Evolutionary conservation across 2,113 vertebrate genomes (phyloP), one percentile per base, ranked within the genome.

Genomic region (Sarotherodon lohbergeri): DNA sequence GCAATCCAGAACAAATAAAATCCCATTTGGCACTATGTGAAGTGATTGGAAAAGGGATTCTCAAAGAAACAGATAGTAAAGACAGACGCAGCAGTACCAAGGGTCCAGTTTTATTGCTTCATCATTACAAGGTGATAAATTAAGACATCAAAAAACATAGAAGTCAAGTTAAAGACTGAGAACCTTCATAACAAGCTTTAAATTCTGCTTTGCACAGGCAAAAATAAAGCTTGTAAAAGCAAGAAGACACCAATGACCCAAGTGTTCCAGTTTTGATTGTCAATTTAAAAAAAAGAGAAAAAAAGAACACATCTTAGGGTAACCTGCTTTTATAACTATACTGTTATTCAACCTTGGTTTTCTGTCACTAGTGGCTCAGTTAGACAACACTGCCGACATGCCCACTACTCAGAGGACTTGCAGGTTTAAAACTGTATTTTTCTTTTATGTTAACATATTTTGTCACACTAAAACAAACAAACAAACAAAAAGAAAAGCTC

Each of bases 81-180:
- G 39, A 17, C 43, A 80, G 61, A 84, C 39, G 52, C 13, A 22
- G 12, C 90, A 81, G 84, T 43, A 41, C 86, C 43, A 80, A 2
- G 34, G 76, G 83, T 93, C 89, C 80, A 95, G 85, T 93, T 95
- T 96, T 90, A 93, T 95, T 95, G 22, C n/a, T 80, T 79, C 61
- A 86, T 82, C 52, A 78, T 32, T 9, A 22, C 3, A 22, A 89
- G 41, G 80, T 14, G 59, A 92, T 83, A 93, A 90, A 90, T 94
- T 90, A 94, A 94, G 84, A 94, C 88, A 89, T 87, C 17, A 86
- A 78, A 88, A 91, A 81, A 55, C 32, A 41, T 0, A 84, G 43
- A 91, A 82, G 63, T 57, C 43, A 9, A 68, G 19, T 43, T 85
- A 46, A 9, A 87, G 61, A 71, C 36, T 17, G 3, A 82, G 16